Percentiles rank a stretch among this genome's conserved stretches.
Conservation (phyloP, 2,113 vertebrate species). For the Lipophrys pholis region DNA sequence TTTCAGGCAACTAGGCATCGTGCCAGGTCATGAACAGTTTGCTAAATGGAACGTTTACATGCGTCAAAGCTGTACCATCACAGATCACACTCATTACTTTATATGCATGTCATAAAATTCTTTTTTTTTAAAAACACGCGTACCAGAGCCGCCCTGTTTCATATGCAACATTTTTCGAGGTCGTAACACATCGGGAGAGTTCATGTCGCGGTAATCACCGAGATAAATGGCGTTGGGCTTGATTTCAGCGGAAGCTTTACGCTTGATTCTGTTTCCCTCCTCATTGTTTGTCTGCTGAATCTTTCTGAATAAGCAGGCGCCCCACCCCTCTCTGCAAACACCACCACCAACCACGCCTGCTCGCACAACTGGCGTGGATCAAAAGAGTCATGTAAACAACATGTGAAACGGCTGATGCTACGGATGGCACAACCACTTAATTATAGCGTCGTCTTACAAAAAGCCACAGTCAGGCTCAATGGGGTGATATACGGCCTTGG, state of each 20-base stretch:
- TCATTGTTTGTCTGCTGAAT: conserved; percentile 55
- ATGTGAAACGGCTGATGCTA: conserved; percentile 62
- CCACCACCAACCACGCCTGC: conserved; percentile 22
- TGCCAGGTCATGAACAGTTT: neutral
- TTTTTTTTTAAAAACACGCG: conserved; percentile 6
- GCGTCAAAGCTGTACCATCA: conserved; percentile 18
- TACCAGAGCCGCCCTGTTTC: conserved; percentile 3
- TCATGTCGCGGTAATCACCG: neutral
- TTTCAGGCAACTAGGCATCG: neutral
- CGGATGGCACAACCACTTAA: conserved; percentile 68
- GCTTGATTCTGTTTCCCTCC: conserved; percentile 31
- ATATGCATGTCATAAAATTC: conserved; percentile 29
- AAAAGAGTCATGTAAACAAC: conserved; percentile 69
- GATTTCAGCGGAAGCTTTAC: conserved; percentile 29
- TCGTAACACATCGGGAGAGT: conserved; percentile 1
- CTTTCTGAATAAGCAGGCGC: conserved; percentile 44
- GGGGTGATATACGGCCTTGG: neutral
- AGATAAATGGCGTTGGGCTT: conserved; percentile 6
- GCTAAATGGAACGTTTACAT: neutral
- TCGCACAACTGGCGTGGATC: conserved; percentile 53
- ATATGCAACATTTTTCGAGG: conserved; percentile 3
- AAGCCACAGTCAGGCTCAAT: conserved; percentile 16
- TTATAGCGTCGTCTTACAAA: conserved; percentile 53
- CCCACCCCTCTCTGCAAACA: conserved; percentile 39
- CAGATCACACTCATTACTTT: neutral